phyloP scores from a whole-genome alignment of 2,797 vertebrate species.

The Enteromius afrohamiltoni region DNA sequence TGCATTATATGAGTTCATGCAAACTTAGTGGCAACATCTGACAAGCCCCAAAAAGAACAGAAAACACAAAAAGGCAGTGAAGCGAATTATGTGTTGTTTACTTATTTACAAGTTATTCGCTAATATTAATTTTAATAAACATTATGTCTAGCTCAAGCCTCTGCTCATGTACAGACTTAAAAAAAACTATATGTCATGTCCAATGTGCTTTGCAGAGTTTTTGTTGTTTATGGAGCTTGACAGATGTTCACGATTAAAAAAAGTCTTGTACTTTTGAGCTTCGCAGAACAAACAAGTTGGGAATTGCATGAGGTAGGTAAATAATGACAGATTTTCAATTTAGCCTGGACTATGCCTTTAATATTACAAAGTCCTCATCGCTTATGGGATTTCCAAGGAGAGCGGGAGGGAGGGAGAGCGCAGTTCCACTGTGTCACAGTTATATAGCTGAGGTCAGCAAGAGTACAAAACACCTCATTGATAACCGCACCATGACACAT shows the following conservation, averaged over 20 bases:
- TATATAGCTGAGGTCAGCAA: slow-evolving; percentile 27
- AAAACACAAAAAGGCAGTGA: not conserved
- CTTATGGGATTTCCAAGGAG: slow-evolving; percentile 3
- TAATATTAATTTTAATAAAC: not conserved
- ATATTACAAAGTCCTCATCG: not conserved
- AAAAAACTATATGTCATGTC: not conserved
- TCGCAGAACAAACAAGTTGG: not conserved
- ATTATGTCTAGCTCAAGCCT: not conserved
- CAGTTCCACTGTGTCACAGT: slow-evolving; percentile 18
- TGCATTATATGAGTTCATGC: not conserved
- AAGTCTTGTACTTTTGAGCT: not conserved
- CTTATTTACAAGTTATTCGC: not conserved
- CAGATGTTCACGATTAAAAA: slow-evolving; percentile 1
- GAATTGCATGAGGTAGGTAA: not conserved
- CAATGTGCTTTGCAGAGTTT: not conserved
- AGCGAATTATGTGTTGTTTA: not conserved
- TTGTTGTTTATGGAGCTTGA: not conserved
- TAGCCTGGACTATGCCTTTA: not conserved
- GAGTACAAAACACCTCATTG: not conserved
- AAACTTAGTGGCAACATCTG: not conserved
- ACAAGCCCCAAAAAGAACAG: not conserved
- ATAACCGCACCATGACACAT: slow-evolving; percentile 36
- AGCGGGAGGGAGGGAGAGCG: not conserved
- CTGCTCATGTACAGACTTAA: not conserved
- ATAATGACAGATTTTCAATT: not conserved